Base-by-base conservation (phyloP, 1,140 invertebrate genomes). In the Hycleus phaleratus region DNA sequence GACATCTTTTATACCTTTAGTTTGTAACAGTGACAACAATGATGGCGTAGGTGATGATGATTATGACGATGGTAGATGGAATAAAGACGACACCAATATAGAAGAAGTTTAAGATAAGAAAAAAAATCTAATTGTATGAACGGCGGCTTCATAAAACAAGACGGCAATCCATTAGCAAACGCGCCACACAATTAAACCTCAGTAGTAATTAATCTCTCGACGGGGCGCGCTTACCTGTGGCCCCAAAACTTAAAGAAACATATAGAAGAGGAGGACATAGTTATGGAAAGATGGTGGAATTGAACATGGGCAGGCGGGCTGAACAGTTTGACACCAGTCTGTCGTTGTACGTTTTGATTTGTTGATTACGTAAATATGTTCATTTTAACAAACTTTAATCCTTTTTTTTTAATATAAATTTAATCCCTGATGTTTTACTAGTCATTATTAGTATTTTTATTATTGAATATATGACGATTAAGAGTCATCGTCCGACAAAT, bases 131-230 rank as follows among this genome's bases (percentile, higher is more conserved):
- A 32, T 32, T 32, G 32, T 32, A 32, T 32, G 32, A 32, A 7
- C 43, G n/a, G 43, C n/a, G 43, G 43, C 43, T 24, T 44, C 86
- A 88, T 68, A 55, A 55, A 43, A 55, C 52, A 55, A 56, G 46
- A 56, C 52, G 50, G 53, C 54, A 61, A 61, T 61, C 59, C 59
- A 61, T 61, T 61, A 61, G 59, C 43, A 39, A 61, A 49, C 55
- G 55, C 59, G 55, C 59, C 59, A 55, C 55, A 53, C 59, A 61
- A 61, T 61, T 61, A 61, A 61, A 61, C 43, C 55, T 61, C 45
- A 45, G 52, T 46, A 55, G 55, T 58, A 61, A 61, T 61, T 61
- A 61, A 61, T 61, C 59, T 61, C 59, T 48, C 59, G 54, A 43
- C 54, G 59, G 59, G 59, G 54, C 40, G n/a, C 11, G 18, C 10